Conservation (phyloP, 2,797 vertebrate species). For the Anabacerthia variegaticeps region DNA sequence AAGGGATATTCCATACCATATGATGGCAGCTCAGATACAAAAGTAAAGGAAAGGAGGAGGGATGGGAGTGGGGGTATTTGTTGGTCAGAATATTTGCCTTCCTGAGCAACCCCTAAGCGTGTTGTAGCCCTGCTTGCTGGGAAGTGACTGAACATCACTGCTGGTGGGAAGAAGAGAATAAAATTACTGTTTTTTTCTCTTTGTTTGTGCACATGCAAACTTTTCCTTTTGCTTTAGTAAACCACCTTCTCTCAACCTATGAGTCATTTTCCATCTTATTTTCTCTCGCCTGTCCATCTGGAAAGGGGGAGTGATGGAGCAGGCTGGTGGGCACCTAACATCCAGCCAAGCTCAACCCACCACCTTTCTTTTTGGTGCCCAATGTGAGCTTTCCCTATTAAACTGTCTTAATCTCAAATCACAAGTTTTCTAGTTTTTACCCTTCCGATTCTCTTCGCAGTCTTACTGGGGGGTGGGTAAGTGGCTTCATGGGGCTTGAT, state of each 20-base stretch:
- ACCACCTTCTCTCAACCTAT: neutral
- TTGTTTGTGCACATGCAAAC: neutral
- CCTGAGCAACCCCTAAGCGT: rapidly evolving
- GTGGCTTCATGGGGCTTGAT: neutral
- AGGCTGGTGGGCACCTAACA: neutral
- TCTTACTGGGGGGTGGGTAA: neutral
- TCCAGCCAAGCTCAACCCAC: neutral
- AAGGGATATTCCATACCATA: neutral
- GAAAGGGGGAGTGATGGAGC: neutral
- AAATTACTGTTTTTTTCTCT: neutral
- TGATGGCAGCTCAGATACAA: neutral
- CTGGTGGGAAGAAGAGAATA: neutral
- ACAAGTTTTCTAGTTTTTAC: neutral
- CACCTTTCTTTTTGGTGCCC: neutral
- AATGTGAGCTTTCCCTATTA: neutral
- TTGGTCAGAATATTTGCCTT: neutral
- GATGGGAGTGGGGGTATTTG: neutral
- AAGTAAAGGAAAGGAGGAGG: neutral
- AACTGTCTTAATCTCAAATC: neutral
- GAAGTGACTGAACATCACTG: neutral
- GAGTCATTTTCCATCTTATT: neutral
- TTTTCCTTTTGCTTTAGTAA: neutral
- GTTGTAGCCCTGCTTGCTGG: neutral
- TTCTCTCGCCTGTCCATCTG: neutral
- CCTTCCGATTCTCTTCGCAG: neutral